Evolutionary conservation across 2,888 invertebrate genomes (phyloP), one percentile per base, ranked within the genome.

Genomic region (Biston betularia): DNA sequence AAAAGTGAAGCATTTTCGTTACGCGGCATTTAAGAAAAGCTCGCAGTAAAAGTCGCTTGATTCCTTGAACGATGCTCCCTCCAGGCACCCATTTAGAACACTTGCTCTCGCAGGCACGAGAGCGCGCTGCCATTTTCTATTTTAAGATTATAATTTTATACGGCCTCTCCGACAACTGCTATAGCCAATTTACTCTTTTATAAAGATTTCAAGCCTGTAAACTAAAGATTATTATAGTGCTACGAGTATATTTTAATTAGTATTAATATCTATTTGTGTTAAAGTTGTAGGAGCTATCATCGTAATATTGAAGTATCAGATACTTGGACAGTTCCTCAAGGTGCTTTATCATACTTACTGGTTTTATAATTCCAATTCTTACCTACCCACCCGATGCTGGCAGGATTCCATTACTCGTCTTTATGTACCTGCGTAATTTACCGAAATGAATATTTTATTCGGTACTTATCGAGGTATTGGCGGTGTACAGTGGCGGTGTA

Each of bases 401-500:
- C 57, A 56, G 54, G 63, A 63, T 71, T 60, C 57, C 58, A 69
- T 71, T 74, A 68, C 70, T 69, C 69, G 48, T 74, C 65, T 68
- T 67, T 70, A 62, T 68, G 33, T 60, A 67, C 65, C 38, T 67
- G 64, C 63, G 63, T 70, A 71, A 70, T 71, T 71, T 68, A 69
- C 45, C 40, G 66, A 75, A 69, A 73, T 75, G 71, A 73, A 73
- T 75, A 71, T 75, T 73, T 75, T 73, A 72, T 73, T 73, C 68
- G 65, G 64, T 73, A 72, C 68, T 77, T 77, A 74, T 84, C 79
- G 74, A 74, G 76, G 79, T 80, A 80, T 79, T 78, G 63, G 64
- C 55, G 62, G 61, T 68, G 69, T 81, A 77, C 72, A 75, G 75
- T 72, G 77, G 74, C 76, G 82, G 85, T 87, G 87, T 88, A 84